A percentile compares a stretch with the other conserved stretches of the same genome.
phyloP scores from a whole-genome alignment of 2,888 invertebrate genomes.

The Cyaniris semiargus region DNA sequence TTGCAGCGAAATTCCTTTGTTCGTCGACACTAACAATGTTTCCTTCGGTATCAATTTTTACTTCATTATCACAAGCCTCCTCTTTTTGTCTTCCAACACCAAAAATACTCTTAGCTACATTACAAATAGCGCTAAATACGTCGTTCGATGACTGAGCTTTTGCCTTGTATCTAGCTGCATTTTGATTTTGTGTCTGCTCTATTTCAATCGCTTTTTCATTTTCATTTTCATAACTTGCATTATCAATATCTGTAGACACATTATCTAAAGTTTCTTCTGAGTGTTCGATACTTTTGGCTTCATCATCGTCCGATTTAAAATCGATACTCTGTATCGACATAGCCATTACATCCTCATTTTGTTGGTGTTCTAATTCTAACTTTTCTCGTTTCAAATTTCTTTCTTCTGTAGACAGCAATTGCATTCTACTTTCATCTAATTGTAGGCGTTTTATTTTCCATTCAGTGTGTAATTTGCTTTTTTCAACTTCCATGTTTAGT shows the following conservation, averaged over 20 bases:
- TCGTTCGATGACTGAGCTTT: conserved; percentile 53
- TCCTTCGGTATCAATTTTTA: conserved; percentile 63
- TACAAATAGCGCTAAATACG: conserved; percentile 63
- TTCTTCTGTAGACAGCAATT: conserved; percentile 73
- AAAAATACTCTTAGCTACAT: conserved; percentile 64
- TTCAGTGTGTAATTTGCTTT: conserved; percentile 76
- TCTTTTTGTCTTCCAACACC: conserved; percentile 51
- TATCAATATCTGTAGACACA: conserved; percentile 32
- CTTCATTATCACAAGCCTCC: conserved; percentile 59
- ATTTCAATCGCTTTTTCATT: neutral
- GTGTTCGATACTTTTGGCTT: conserved; percentile 40
- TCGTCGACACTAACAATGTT: conserved; percentile 52
- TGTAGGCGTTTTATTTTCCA: conserved; percentile 79
- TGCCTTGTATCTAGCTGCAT: conserved; percentile 46
- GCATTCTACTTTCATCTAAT: conserved; percentile 68
- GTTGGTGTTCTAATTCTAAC: conserved; percentile 68
- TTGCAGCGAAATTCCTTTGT: conserved; percentile 47
- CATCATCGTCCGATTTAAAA: conserved; percentile 51
- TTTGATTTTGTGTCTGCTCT: conserved; percentile 37
- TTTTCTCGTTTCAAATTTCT: conserved; percentile 80
- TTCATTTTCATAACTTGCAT: conserved; percentile 32
- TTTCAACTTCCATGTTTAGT: conserved; percentile 81
- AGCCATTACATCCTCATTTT: conserved; percentile 63
- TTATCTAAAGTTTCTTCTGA: conserved; percentile 34
- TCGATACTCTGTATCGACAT: conserved; percentile 62